Evolutionary conservation across 2,888 invertebrate genomes (phyloP), one percentile per base, ranked within the genome.

Genomic region (Liodrosophila aerea): DNA sequence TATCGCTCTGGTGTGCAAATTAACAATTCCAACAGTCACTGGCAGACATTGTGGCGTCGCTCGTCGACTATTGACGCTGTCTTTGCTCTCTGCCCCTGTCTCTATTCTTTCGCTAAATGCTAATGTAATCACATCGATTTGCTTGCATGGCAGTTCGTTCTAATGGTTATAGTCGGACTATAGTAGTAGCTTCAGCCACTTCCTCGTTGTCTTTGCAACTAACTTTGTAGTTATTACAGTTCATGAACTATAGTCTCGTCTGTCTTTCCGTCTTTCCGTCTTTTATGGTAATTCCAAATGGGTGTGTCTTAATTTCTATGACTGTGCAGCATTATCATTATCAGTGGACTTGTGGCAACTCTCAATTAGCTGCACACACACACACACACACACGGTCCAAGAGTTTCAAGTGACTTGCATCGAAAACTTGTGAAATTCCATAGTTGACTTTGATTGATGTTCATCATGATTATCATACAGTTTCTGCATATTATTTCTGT

Each of bases 61-160:
- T 40, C 53, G 22, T 56, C 39, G 44, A 16, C 44, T 40, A n/a
- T 16, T 22, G 9, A 30, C 5, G n/a, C n/a, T 33, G 5, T 16
- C 7, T 29, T 33, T 39, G 33, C 9, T n/a, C n/a, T 59, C 13
- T 31, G 34, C 31, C 9, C 15, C 4, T 13, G 15, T 47, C 31
- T 43, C 13, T 36, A 30, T 53, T 52, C 29, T 34, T 56, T 34
- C 16, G 47, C 36, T 37, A 59, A 74, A 64, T 52, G 57, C 56
- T 40, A 51, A 68, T 72, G 57, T 77, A 82, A 78, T 78, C 72
- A 58, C 72, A 62, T 82, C 78, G 78, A 78, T 82, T 82, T 64
- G 44, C 37, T 1, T 16, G 11, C 15, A 46, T 16, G 33, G 22
- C 31, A 33, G 34, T 34, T 47, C 7, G 37, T 37, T 39, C 60